Conservation (phyloP, 2,113 vertebrate genomes). For the Cyprinus carpio region DNA sequence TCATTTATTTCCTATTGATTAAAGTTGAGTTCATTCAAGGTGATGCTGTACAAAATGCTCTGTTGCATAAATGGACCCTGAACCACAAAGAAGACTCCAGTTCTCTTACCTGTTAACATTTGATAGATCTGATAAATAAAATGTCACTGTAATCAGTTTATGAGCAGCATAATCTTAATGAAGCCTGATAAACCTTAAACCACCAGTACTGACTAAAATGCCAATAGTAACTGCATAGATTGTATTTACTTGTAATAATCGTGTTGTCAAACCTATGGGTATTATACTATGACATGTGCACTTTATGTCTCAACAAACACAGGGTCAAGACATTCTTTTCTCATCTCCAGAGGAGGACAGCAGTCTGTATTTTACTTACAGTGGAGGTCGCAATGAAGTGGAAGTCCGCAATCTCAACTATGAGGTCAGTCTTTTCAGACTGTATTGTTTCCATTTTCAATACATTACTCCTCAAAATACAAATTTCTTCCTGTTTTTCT, state of each 20-base stretch:
- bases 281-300: background rate
- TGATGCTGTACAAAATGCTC: background rate
- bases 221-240: background rate
- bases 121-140: constrained; percentile 23
- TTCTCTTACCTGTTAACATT: constrained; percentile 23
- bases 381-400: constrained; percentile 83
- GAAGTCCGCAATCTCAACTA: constrained; percentile 89
- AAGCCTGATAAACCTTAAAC: background rate
- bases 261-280: background rate
- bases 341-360: constrained; percentile 84
- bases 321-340: constrained; percentile 80
- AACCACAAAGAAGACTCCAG: constrained; percentile 18
- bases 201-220: background rate
- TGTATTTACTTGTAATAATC: background rate
- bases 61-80: constrained; percentile 51
- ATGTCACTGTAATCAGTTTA: constrained; percentile 14
- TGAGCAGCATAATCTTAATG: background rate
- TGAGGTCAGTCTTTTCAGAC: constrained; percentile 75
- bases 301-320: background rate
- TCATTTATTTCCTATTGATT: constrained; percentile 17
- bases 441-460: background rate
- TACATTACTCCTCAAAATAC: too few species aligned
- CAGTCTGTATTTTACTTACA: constrained; percentile 95
- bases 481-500: too few species aligned
- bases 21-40: background rate